phyloP scores from a whole-genome alignment of 2,888 invertebrate genomes.

The Eupithecia tripunctaria region DNA sequence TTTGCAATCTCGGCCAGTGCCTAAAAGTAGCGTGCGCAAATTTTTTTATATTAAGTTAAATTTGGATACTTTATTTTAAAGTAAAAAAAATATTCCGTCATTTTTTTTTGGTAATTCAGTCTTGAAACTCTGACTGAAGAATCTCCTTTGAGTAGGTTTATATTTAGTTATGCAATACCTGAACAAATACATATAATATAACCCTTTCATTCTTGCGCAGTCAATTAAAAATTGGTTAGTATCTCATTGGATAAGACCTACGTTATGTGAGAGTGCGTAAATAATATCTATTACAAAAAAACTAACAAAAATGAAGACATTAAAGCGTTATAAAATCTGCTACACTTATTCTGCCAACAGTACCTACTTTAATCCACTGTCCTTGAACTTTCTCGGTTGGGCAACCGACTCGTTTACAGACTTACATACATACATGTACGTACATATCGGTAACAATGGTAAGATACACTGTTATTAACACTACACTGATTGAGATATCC shows the following conservation, averaged over 20 bases:
- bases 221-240: not conserved
- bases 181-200: not conserved
- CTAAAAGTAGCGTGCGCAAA: slow-evolving; percentile 37
- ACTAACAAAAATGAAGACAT: not conserved
- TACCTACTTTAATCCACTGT: slow-evolving; percentile 36
- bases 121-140: not conserved
- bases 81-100: not conserved
- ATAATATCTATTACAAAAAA: no score
- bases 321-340: not conserved
- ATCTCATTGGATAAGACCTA: no score
- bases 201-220: not conserved
- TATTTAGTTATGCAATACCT: not conserved
- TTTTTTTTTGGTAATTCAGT: not conserved
- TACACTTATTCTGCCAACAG: slow-evolving; percentile 37
- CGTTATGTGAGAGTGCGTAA: no score
- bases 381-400: slow-evolving; percentile 53
- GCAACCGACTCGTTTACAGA: slow-evolving; percentile 41
- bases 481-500: slow-evolving; percentile 23
- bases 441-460: slow-evolving; percentile 40
- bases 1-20: slow-evolving; percentile 50
- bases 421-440: slow-evolving; percentile 24
- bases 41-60: not conserved
- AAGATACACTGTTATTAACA: slow-evolving; percentile 37
- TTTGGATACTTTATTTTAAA: not conserved
- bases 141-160: not conserved